Conservation (phyloP, 2,797 vertebrate genomes). For the Clarias fuscus region DNA sequence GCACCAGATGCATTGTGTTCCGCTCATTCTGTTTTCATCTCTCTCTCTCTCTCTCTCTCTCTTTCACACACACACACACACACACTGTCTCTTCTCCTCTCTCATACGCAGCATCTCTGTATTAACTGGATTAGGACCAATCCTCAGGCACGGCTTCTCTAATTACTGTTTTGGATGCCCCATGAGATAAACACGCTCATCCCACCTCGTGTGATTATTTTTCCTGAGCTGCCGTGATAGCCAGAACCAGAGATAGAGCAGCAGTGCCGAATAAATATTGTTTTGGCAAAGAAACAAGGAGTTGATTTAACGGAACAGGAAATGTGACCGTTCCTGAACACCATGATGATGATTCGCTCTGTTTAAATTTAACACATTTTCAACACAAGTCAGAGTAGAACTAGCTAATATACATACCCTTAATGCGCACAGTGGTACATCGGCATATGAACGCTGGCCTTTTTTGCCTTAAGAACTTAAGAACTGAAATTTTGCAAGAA, state of each 20-base stretch:
- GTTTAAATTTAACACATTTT: too few relatives aligned
- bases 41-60: not conserved
- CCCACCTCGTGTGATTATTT: conserved; percentile 65
- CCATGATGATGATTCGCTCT: too few relatives aligned
- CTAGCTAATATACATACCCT: too few relatives aligned
- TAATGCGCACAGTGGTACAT: too few relatives aligned
- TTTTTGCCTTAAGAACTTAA: too few relatives aligned
- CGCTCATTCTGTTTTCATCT: not conserved
- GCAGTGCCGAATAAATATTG: conserved; percentile 68
- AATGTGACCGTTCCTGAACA: too few relatives aligned
- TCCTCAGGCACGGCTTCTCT: conserved; percentile 33
- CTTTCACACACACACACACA: not conserved
- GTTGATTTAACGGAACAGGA: not conserved
- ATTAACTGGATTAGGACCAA: conserved; percentile 41
- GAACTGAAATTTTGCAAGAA: too few relatives aligned
- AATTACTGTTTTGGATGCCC: conserved; percentile 44
- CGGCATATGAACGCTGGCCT: too few relatives aligned
- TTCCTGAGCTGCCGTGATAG: too few relatives aligned
- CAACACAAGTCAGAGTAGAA: too few relatives aligned
- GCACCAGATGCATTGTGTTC: not conserved
- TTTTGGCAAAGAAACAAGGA: conserved; percentile 23
- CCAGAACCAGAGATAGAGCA: conserved; percentile 54
- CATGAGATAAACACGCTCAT: conserved; percentile 32
- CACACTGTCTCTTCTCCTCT: not conserved
- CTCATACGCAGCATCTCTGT: conserved; percentile 25